Conservation (phyloP, 35 echinoderm and acorn worm genomes). For the Diadema setosum region DNA sequence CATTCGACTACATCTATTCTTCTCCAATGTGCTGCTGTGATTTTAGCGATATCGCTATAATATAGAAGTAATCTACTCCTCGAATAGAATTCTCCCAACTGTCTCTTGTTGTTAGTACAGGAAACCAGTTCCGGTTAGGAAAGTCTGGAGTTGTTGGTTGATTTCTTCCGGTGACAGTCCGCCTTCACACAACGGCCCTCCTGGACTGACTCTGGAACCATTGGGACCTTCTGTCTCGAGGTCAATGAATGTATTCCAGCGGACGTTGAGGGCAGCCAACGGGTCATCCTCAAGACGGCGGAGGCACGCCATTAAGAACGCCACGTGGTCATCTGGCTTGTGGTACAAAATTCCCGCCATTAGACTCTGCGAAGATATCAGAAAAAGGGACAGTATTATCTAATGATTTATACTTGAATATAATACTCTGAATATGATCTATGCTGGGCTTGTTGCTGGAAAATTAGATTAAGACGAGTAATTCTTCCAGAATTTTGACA, state of each 20-base stretch:
- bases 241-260: slow-evolving; percentile 46
- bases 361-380: slow-evolving; percentile 31
- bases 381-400: neutral
- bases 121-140: neutral
- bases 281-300: neutral
- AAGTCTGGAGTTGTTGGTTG: neutral
- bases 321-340: slow-evolving; percentile 66
- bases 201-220: neutral
- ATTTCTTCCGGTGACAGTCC: neutral
- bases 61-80: too few relatives aligned
- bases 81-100: too few relatives aligned
- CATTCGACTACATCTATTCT: too few relatives aligned
- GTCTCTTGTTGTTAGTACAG: neutral
- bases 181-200: too few relatives aligned
- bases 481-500: too few relatives aligned
- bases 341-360: slow-evolving; percentile 76
- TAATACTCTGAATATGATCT: too few relatives aligned
- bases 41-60: too few relatives aligned
- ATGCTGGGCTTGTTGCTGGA: too few relatives aligned
- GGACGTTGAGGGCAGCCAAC: neutral
- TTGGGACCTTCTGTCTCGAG: neutral
- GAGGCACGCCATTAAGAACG: slow-evolving; percentile 45
- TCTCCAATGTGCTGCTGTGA: too few relatives aligned
- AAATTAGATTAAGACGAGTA: too few relatives aligned
- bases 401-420: too few relatives aligned